These are phyloP conservation scores for Portunus trituberculatus DNA, from an alignment of 1,140 invertebrate species.

Conservation along the genomic window DNA sequence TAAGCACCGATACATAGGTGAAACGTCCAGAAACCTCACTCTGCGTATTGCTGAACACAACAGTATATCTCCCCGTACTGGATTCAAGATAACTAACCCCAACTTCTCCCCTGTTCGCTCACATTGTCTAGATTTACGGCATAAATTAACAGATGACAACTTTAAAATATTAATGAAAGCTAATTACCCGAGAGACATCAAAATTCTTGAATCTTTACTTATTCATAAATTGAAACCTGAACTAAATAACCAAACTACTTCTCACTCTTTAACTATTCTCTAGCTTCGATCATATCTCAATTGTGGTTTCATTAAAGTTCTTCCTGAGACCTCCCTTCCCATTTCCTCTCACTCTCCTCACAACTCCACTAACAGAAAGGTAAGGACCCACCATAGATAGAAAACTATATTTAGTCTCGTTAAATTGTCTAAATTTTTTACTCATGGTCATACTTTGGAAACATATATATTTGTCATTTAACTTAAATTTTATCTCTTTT, in stretches of 20 bases:
- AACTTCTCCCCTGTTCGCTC: too few species aligned
- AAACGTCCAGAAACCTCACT: too few species aligned
- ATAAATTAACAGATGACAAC: too few species aligned
- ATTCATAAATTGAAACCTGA: background rate
- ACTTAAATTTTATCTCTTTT: too few species aligned
- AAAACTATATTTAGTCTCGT: background rate
- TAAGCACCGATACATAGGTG: too few species aligned
- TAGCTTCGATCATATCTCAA: background rate
- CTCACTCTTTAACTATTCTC: background rate
- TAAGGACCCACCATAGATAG: background rate
- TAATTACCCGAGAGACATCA: too few species aligned
- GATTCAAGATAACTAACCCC: too few species aligned
- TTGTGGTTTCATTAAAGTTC: background rate
- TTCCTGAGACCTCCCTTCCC: background rate
- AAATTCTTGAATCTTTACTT: too few species aligned
- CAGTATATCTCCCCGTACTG: too few species aligned
- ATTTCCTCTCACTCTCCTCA: background rate
- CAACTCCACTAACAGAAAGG: background rate
- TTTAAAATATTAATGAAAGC: too few species aligned
- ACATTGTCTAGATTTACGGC: too few species aligned
- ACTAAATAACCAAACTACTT: background rate
- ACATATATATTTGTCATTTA: slow-evolving; percentile 33
- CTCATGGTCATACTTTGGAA: background rate
- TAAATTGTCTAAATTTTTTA: background rate
- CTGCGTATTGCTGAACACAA: too few species aligned